These are phyloP conservation scores for Grus americana DNA, from an alignment of 2,113 vertebrate species.

Conservation along the genomic window DNA sequence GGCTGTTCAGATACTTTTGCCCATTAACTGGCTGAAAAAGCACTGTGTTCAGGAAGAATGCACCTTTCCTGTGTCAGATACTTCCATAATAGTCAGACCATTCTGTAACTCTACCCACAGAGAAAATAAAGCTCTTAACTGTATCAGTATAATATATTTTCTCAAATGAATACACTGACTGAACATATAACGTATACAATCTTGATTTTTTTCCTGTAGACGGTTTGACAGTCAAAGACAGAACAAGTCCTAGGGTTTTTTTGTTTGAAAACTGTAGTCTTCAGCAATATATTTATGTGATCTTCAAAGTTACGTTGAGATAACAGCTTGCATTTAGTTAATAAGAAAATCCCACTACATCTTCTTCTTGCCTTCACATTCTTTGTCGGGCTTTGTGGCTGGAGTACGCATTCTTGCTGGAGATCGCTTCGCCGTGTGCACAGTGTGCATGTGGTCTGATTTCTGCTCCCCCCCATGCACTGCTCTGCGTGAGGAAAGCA, in stretches of 20 bases:
- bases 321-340: neutral
- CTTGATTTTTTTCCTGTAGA: neutral
- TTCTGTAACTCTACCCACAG: neutral
- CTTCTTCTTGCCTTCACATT: neutral
- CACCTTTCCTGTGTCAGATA: neutral
- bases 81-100: neutral
- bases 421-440: neutral
- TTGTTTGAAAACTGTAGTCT: neutral
- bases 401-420: neutral
- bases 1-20: neutral
- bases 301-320: neutral
- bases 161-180: neutral
- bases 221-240: neutral
- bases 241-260: neutral
- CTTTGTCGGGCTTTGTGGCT: neutral
- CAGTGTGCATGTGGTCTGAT: neutral
- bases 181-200: fast-evolving
- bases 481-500: neutral
- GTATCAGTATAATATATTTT: neutral
- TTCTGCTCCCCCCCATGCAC: neutral
- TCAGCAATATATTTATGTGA: neutral
- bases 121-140: neutral
- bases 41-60: neutral
- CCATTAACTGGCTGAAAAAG: neutral
- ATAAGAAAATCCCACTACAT: neutral